Evolutionary conservation across 1,140 invertebrate genomes (phyloP).

Genomic region (Drosophila leontia): DNA sequence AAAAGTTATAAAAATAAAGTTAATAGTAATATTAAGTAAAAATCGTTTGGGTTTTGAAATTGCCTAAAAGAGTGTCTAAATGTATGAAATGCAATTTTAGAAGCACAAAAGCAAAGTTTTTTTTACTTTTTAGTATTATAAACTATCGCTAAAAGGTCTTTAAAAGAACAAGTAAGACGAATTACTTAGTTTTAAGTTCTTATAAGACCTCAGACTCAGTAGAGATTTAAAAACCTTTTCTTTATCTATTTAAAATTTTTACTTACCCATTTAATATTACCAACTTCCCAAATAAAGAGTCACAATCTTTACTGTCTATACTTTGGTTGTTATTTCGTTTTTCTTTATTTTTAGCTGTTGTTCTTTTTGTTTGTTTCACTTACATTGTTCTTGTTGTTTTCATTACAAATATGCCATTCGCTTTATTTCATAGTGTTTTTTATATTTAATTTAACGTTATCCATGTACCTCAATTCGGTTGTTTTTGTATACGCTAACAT

Average conservation of each 20-base stretch:
- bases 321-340: slow-evolving; percentile 47
- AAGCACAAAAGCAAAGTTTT: too few relatives aligned
- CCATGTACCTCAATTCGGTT: slow-evolving; percentile 52
- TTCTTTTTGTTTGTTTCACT: slow-evolving; percentile 56
- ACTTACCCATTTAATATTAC: background rate
- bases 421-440: slow-evolving; percentile 29
- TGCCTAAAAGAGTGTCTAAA: too few relatives aligned
- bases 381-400: slow-evolving; percentile 61
- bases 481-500: slow-evolving; percentile 35
- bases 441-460: slow-evolving; percentile 47
- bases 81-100: too few relatives aligned
- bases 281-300: background rate
- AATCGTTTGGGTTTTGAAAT: too few relatives aligned
- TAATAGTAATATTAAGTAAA: too few relatives aligned
- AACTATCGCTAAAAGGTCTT: too few relatives aligned
- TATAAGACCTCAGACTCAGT: too few relatives aligned
- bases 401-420: slow-evolving; percentile 67
- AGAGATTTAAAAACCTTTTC: too few relatives aligned
- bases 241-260: background rate
- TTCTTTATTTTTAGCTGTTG: slow-evolving; percentile 57
- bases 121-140: too few relatives aligned
- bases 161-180: too few relatives aligned
- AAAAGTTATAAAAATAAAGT: too few relatives aligned
- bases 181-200: too few relatives aligned
- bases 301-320: slow-evolving; percentile 42